phyloP scores from a whole-genome alignment of 2,888 invertebrate genomes.

The Chaitophorus viminalis region DNA sequence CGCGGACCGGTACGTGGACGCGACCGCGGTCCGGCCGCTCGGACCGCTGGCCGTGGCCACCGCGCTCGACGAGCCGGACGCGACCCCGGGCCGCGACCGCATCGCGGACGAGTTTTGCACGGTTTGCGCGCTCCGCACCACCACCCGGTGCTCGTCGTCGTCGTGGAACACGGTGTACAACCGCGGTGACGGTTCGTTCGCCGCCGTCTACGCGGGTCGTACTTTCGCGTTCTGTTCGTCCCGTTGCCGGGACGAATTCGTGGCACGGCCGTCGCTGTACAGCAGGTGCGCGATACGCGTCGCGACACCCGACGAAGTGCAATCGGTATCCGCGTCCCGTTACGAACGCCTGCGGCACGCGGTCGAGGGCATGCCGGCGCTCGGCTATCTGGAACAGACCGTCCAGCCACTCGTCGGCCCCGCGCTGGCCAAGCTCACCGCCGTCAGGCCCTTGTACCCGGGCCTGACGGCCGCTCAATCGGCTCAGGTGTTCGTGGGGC shows the following conservation, averaged over 20 bases:
- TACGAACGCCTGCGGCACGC: background rate
- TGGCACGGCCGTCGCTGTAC: background rate
- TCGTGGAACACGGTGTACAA: background rate
- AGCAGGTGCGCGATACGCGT: background rate
- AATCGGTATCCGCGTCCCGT: background rate
- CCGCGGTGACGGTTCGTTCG: background rate
- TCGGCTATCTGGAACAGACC: background rate
- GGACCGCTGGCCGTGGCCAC: background rate
- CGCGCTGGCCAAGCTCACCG: background rate
- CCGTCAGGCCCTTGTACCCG: background rate
- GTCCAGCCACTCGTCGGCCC: background rate
- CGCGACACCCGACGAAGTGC: background rate
- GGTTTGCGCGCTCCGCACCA: constrained; percentile 29
- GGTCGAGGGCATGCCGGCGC: background rate
- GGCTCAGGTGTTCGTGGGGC: background rate
- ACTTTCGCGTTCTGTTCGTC: constrained; percentile 22
- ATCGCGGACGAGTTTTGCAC: background rate
- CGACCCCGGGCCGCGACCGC: background rate
- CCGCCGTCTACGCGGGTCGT: background rate
- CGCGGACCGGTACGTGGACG: background rate
- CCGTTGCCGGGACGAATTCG: background rate
- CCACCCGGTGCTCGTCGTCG: too few relatives aligned
- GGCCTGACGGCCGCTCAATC: background rate
- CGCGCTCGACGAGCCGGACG: background rate
- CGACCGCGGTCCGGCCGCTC: background rate